Conservation (phyloP, 2,797 vertebrate genomes). For the Crocodylus rhombifer region DNA sequence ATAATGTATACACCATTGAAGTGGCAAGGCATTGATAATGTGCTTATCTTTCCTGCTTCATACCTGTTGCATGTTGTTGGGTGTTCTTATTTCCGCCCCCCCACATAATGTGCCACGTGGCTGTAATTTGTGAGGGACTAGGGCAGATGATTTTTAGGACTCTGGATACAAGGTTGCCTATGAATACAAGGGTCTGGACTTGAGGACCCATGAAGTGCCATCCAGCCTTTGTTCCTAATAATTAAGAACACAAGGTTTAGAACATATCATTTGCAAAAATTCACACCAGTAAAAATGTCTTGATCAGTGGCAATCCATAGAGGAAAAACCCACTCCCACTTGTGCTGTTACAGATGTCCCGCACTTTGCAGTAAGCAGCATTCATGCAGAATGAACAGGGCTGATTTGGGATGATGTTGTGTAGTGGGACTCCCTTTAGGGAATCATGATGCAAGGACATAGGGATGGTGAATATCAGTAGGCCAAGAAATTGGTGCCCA, state of each 20-base stretch:
- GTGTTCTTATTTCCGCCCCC: too few relatives aligned
- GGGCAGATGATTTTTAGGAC: too few relatives aligned
- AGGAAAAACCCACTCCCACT: not conserved
- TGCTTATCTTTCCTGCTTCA: too few relatives aligned
- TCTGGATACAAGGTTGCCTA: too few relatives aligned
- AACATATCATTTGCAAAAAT: not conserved
- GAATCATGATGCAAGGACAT: accelerated
- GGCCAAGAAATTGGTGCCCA: not conserved
- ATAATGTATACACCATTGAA: too few relatives aligned
- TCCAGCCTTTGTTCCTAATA: too few relatives aligned
- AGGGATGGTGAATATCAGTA: not conserved
- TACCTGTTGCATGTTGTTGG: too few relatives aligned
- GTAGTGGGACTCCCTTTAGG: accelerated
- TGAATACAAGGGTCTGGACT: too few relatives aligned
- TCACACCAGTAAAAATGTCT: not conserved
- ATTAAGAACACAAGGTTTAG: not conserved
- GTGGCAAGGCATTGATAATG: too few relatives aligned
- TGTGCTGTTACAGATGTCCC: not conserved
- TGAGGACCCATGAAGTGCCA: too few relatives aligned
- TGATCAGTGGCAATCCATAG: not conserved
- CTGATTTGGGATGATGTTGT: not conserved
- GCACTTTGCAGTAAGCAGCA: not conserved
- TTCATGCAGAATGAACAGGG: not conserved
- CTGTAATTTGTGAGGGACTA: too few relatives aligned
- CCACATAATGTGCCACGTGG: too few relatives aligned